A percentile compares a stretch with the other conserved stretches of the same genome.
Conservation (phyloP, 2,888 invertebrate genomes). For the Prosopocoilus inquinatus region DNA sequence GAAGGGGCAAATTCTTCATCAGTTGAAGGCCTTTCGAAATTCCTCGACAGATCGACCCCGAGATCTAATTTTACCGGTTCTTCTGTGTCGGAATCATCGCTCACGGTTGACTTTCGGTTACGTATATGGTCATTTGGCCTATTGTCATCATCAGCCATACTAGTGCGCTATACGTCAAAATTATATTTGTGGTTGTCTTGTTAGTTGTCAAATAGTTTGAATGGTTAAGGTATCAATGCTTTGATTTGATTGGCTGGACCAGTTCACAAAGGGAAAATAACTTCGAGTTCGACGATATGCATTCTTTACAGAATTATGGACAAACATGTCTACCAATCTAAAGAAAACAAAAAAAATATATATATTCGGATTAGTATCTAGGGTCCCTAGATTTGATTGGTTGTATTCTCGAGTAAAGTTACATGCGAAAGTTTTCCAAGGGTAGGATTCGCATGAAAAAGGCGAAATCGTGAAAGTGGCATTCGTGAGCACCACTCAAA, state of each 20-base stretch:
- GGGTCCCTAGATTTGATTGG: too few relatives aligned
- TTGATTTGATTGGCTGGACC: conserved; percentile 1
- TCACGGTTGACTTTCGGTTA: conserved; percentile 12
- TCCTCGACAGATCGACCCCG: conserved; percentile 24
- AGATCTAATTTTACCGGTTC: conserved; percentile 30
- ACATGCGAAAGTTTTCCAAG: too few relatives aligned
- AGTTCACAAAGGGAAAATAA: background rate
- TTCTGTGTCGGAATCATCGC: conserved; percentile 30
- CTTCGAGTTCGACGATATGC: background rate
- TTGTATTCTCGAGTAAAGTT: too few relatives aligned
- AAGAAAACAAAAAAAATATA: too few relatives aligned
- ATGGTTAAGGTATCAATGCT: conserved; percentile 6
- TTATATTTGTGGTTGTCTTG: conserved; percentile 2
- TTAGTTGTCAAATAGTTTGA: conserved; percentile 16
- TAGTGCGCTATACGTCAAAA: conserved; percentile 14
- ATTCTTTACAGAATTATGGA: background rate
- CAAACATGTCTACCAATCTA: background rate
- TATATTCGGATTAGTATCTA: too few relatives aligned
- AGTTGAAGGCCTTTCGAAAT: conserved; percentile 12
- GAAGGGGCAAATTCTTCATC: conserved; percentile 17
- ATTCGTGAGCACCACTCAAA: too few relatives aligned
- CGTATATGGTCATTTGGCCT: conserved; percentile 21
- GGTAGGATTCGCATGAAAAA: too few relatives aligned
- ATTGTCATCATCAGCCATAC: conserved; percentile 36
- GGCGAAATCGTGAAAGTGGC: too few relatives aligned